Evolutionary conservation across 2,113 vertebrate species (phyloP).

Genomic region (Pachypanchax playfairii): DNA sequence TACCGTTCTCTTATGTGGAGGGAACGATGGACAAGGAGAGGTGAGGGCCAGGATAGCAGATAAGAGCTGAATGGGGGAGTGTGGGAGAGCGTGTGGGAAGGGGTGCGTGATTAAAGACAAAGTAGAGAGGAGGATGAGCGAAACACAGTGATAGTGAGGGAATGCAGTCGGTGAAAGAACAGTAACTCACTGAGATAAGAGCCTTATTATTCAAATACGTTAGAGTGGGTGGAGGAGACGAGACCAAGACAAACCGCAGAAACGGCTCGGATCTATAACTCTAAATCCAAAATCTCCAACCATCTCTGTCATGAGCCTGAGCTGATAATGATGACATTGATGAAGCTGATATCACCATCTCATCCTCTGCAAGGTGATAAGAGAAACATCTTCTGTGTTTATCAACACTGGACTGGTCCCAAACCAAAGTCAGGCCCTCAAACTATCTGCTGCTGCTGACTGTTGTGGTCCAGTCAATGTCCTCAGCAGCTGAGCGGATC

Average conservation of each 20-base stretch:
- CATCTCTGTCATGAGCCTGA: slow-evolving; percentile 43
- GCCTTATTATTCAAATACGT: slow-evolving; percentile 68
- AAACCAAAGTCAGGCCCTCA: slow-evolving; percentile 26
- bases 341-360: slow-evolving; percentile 46
- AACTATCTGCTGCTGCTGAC: slow-evolving; percentile 29
- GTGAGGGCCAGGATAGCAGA: slow-evolving; percentile 50
- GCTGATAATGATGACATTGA: slow-evolving; percentile 54
- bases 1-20: slow-evolving; percentile 11
- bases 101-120: slow-evolving; percentile 35
- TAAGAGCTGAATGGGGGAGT: slow-evolving; percentile 31
- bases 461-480: slow-evolving; percentile 39
- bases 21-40: slow-evolving; percentile 47
- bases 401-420: slow-evolving; percentile 14
- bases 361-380: slow-evolving; percentile 39
- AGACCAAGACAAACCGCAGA: slow-evolving; percentile 28
- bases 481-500: slow-evolving; percentile 71
- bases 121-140: slow-evolving; percentile 9
- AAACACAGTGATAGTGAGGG: slow-evolving; percentile 29
- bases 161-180: slow-evolving; percentile 36
- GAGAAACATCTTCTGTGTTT: slow-evolving; percentile 29
- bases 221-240: slow-evolving; percentile 22
- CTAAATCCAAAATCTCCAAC: slow-evolving; percentile 40
- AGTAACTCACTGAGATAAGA: slow-evolving; percentile 61
- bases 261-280: slow-evolving; percentile 51
- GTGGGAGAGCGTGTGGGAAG: neutral